Evolutionary conservation across 2,113 vertebrate genomes (phyloP).

Genomic region (Nerophis ophidion): DNA sequence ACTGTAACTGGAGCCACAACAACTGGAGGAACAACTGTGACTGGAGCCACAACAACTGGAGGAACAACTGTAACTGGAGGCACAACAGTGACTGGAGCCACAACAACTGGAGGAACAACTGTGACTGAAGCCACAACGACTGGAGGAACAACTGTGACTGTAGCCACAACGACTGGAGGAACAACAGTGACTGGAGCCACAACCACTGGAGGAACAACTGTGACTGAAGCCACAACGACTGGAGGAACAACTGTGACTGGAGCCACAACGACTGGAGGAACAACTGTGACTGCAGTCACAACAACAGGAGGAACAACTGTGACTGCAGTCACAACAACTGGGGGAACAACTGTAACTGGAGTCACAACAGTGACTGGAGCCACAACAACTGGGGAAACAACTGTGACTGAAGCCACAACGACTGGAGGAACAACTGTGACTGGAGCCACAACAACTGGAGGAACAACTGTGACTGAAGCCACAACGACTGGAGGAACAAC

Average conservation of each 20-base stretch:
- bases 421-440: neutral
- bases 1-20: neutral
- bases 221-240: neutral
- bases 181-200: neutral
- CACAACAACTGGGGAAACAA: neutral
- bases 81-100: too few relatives aligned
- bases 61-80: neutral
- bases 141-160: neutral
- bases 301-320: neutral
- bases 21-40: neutral
- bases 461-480: neutral
- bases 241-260: neutral
- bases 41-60: neutral
- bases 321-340: neutral
- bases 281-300: too few relatives aligned
- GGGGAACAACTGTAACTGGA: neutral
- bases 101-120: neutral
- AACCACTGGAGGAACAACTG: neutral
- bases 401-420: neutral
- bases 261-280: too few relatives aligned
- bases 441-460: too few relatives aligned
- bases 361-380: neutral
- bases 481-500: neutral
- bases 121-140: neutral
- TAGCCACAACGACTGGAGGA: neutral